Base-by-base conservation (phyloP, 1,140 invertebrate genomes). In the Drosophila willistoni region DNA sequence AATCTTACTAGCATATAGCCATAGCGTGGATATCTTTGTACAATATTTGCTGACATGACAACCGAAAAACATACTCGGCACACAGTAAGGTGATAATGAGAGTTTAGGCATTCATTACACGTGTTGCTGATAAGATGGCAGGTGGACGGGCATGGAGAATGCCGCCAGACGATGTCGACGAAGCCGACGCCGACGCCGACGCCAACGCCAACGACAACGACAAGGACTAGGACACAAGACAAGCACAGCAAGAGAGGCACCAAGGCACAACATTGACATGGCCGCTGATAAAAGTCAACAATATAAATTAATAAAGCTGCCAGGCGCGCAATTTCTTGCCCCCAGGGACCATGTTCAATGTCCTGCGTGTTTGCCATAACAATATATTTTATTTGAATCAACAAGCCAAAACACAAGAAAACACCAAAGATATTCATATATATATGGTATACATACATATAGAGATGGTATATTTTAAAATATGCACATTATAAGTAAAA, bases 51-150 rank as follows among this genome's bases (percentile, higher is more conserved):
- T 89, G 84, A 89, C 84, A 89, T 89, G 85, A 89, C 85, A 89
- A 89, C 80, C 80, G 78, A 79, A 84, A 90, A 79, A 79, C 77
- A 79, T 79, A 81, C 77, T 69, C 51, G 39, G 62, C 75, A 65
- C 65, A 77, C 71, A 64, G 72, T 51, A 73, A 90, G 87, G 87
- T 90, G 87, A 90, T 90, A 86, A 90, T 90, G 87, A 81, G 79
- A 90, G 82, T 90, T 90, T 86, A 86, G 86, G 87, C 86, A 90
- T 86, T 83, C 87, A 90, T 90, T 90, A 90, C 87, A 90, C 87
- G 87, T 90, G 87, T 90, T 90, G 82, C 86, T 86, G 86, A 90
- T 90, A 90, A 81, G 44, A 51, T 51, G 75, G 64, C 66, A 68
- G 14, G 25, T 44, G 66, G 34, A 14, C 47, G 65, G 29, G 33